These are phyloP conservation scores for Diuraphis noxia DNA, from an alignment of 1,140 invertebrate species.

Conservation along the genomic window DNA sequence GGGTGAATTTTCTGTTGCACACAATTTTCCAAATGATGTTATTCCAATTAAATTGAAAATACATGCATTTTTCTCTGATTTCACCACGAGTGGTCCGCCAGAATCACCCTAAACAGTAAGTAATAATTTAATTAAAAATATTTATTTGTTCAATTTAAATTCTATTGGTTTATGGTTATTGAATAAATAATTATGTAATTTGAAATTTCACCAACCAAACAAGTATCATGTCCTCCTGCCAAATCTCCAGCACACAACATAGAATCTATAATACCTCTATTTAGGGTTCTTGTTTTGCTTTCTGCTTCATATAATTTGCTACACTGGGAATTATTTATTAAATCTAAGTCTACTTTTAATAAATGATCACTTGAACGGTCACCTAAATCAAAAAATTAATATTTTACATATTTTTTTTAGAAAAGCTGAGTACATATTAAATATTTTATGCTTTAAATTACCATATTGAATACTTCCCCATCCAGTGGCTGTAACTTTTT, in stretches of 20 bases:
- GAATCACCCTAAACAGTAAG: conserved; percentile 66
- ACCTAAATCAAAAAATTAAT: conserved; percentile 47
- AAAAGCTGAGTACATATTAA: not conserved
- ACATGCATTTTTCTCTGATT: conserved; percentile 63
- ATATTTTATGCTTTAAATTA: not conserved
- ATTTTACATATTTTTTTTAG: not conserved
- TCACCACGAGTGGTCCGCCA: conserved; percentile 66
- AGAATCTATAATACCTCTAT: conserved; percentile 63
- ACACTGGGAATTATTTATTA: conserved; percentile 56
- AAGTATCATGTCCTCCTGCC: conserved; percentile 75
- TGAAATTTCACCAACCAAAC: conserved; percentile 67
- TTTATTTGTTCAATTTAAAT: not conserved
- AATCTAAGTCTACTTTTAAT: conserved; percentile 56
- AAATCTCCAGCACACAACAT: conserved; percentile 74
- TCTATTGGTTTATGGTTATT: not conserved
- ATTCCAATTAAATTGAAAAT: conserved; percentile 66
- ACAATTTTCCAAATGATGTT: conserved; percentile 69
- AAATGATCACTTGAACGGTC: conserved; percentile 55
- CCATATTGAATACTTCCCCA: conserved; percentile 61
- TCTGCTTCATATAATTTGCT: conserved; percentile 57
- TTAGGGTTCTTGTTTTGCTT: conserved; percentile 59
- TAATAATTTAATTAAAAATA: conserved; percentile 22
- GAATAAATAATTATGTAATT: not conserved
- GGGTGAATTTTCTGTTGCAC: conserved; percentile 64
- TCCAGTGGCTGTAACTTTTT: conserved; percentile 62